Evolutionary conservation across 2,888 invertebrate genomes (phyloP).

Genomic region (Neoscelio sp.): DNA sequence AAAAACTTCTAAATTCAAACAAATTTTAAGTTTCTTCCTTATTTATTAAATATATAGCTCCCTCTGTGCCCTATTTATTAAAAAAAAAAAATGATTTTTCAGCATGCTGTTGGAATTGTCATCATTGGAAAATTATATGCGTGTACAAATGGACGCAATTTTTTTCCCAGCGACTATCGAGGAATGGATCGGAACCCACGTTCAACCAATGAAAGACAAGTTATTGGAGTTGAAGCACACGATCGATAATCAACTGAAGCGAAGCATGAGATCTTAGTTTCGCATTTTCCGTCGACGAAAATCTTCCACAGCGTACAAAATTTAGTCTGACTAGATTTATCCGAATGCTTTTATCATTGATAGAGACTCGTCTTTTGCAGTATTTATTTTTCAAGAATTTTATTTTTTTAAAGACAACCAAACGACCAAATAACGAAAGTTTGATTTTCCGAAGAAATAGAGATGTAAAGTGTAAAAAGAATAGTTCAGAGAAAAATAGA

Average conservation of each 20-base stretch:
- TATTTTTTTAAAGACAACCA: constrained; percentile 28
- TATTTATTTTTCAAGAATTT: constrained; percentile 28
- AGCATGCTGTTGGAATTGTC: constrained; percentile 85
- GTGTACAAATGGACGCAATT: constrained; percentile 84
- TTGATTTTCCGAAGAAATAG: constrained; percentile 3
- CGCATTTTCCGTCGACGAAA: neutral
- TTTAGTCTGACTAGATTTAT: constrained; percentile 36
- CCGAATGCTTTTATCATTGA: neutral
- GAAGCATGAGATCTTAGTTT: constrained; percentile 77
- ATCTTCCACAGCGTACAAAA: constrained; percentile 46
- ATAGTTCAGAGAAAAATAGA: no score
- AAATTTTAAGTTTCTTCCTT: no score
- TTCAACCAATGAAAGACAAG: constrained; percentile 84
- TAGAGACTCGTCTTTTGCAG: neutral
- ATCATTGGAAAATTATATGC: constrained; percentile 84
- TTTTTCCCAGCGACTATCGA: constrained; percentile 86
- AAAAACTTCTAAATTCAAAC: no score
- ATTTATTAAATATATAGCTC: no score
- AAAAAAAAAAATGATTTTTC: constrained; percentile 21
- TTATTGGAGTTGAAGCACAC: constrained; percentile 84
- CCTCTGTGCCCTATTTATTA: no score
- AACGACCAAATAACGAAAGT: constrained; percentile 24
- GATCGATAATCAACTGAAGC: constrained; percentile 84
- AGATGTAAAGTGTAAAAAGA: no score
- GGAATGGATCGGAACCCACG: constrained; percentile 86